These are phyloP conservation scores for Antrozous pallidus DNA, from an alignment of 2,797 vertebrate species.

Conservation along the genomic window DNA sequence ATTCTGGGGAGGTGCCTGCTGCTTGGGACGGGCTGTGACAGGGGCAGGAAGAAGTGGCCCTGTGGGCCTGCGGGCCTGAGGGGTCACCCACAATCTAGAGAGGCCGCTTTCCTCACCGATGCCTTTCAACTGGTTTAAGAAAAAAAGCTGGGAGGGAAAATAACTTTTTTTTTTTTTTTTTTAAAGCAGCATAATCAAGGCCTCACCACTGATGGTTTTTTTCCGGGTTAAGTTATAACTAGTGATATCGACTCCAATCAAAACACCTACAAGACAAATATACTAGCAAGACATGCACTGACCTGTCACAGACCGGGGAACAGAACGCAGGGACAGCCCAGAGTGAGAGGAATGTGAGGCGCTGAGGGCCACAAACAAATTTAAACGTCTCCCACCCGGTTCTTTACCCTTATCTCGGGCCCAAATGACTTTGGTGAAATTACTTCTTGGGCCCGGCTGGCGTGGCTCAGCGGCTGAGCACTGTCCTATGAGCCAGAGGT, in stretches of 20 bases:
- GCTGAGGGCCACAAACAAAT: neutral
- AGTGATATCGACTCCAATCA: neutral
- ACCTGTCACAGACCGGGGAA: neutral
- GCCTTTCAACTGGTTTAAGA: constrained; percentile 26
- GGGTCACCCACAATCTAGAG: neutral
- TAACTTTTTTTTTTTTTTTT: neutral
- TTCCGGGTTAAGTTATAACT: constrained; percentile 13
- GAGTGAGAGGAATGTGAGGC: neutral
- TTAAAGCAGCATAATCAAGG: constrained; percentile 40
- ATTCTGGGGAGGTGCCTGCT: constrained; percentile 2
- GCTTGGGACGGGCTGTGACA: neutral
- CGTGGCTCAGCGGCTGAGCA: too few relatives aligned
- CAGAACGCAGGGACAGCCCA: neutral
- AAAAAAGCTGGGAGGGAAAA: constrained; percentile 10
- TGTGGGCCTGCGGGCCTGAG: neutral
- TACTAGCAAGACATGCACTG: neutral
- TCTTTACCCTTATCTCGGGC: constrained; percentile 19
- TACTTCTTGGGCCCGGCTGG: neutral
- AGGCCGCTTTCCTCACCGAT: constrained; percentile 28
- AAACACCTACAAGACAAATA: constrained; percentile 41
- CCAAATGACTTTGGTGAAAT: neutral
- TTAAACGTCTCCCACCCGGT: neutral
- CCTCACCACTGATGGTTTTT: neutral
- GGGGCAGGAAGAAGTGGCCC: neutral
- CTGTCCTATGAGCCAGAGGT: too few relatives aligned